phyloP scores from a whole-genome alignment of 2,113 vertebrate species.

The Danio rerio region DNA sequence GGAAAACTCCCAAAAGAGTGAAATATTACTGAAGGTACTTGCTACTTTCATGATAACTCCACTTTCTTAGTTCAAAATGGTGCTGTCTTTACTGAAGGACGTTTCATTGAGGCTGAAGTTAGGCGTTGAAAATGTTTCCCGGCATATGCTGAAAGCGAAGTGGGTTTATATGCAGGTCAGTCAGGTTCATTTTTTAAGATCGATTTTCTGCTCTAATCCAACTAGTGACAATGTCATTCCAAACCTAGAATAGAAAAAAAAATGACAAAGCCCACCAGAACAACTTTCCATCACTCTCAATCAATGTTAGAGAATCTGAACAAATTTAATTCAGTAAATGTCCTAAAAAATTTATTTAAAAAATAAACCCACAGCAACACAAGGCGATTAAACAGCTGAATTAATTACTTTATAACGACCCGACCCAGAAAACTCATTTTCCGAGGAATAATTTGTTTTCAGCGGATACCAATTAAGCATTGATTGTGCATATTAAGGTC shows the following conservation, averaged over 20 bases:
- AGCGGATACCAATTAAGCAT: conserved; percentile 47
- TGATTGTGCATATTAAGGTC: conserved; percentile 50
- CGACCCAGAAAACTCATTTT: conserved; percentile 47
- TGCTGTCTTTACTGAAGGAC: not conserved
- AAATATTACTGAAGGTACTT: not conserved
- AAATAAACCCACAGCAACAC: conserved; percentile 10
- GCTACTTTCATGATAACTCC: not conserved
- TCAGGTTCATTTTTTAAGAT: not conserved
- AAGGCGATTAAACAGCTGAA: conserved; percentile 49
- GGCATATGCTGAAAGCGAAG: not conserved
- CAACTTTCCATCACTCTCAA: conserved; percentile 8
- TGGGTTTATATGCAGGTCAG: not conserved
- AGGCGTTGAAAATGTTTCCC: not conserved
- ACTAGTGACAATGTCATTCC: not conserved
- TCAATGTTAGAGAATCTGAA: conserved; percentile 15
- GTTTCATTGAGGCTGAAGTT: not conserved
- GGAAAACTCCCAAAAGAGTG: not conserved
- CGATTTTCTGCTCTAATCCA: not conserved
- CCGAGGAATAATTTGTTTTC: conserved; percentile 46
- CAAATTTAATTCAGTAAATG: not conserved
- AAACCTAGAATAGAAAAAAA: not conserved
- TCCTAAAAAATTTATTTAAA: conserved; percentile 7
- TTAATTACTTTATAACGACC: conserved; percentile 50
- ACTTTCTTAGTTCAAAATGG: not conserved
- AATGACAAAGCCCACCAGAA: not conserved